Conservation (phyloP, 2,888 invertebrate genomes). For the Synanthedon myopaeformis region DNA sequence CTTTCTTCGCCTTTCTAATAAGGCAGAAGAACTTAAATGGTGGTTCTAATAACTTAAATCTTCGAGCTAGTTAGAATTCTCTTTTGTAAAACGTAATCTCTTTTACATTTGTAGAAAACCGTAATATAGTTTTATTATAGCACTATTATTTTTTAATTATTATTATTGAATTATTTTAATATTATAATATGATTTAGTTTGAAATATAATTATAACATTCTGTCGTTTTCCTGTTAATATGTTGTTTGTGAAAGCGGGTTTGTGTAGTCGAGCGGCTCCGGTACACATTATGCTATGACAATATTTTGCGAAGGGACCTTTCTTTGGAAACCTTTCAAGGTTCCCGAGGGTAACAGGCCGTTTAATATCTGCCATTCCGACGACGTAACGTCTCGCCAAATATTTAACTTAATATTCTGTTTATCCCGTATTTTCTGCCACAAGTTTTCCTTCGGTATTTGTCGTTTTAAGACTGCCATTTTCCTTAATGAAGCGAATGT, state of each 20-base stretch:
- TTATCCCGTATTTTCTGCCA: background rate
- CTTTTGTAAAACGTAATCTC: too few species aligned
- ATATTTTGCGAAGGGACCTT: conserved; percentile 28
- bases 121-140: too few species aligned
- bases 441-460: too few species aligned
- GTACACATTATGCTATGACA: conserved; percentile 26
- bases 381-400: conserved; percentile 36
- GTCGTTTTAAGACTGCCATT: too few species aligned
- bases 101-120: too few species aligned
- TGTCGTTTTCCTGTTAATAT: conserved; percentile 20
- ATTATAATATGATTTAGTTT: background rate
- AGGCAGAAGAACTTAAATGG: background rate
- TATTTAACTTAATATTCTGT: conserved; percentile 31
- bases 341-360: conserved; percentile 16
- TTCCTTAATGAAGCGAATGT: too few species aligned
- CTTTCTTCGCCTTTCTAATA: background rate
- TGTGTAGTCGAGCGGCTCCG: conserved; percentile 12
- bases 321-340: conserved; percentile 38
- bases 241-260: conserved; percentile 26
- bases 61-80: too few species aligned
- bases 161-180: too few species aligned
- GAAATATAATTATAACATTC: conserved; percentile 10
- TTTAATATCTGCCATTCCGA: conserved; percentile 24
- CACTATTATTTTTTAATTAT: too few species aligned
- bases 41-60: background rate